Percentiles rank a stretch among this genome's conserved stretches.
These are phyloP conservation scores for Drosophila kohkoa DNA, from an alignment of 1,140 invertebrate genomes.

Conservation along the genomic window DNA sequence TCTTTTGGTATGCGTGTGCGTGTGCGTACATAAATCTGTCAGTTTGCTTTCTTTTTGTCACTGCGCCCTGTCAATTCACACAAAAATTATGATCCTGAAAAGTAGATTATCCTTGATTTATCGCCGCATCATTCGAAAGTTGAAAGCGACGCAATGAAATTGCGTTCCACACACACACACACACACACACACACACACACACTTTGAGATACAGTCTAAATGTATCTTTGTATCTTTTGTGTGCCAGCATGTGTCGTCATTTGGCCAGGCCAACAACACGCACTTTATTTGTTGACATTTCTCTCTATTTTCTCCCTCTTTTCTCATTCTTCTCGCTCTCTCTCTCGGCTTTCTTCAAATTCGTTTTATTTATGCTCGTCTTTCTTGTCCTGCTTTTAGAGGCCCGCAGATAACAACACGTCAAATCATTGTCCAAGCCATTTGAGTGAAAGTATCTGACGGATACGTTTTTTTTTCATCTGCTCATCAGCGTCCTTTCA, in stretches of 20 bases:
- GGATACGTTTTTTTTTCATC: conserved; percentile 41
- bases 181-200: conserved; percentile 15
- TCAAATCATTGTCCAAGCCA: conserved; percentile 69
- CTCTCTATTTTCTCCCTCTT: conserved; percentile 32
- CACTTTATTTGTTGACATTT: conserved; percentile 79
- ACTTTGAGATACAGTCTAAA: conserved; percentile 7
- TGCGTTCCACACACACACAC: conserved; percentile 50
- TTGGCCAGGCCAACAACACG: conserved; percentile 52
- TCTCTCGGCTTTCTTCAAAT: conserved; percentile 54
- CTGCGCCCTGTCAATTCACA: conserved; percentile 84
- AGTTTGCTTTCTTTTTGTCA: conserved; percentile 83
- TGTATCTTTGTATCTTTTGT: conserved; percentile 76
- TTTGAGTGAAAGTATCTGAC: conserved; percentile 75
- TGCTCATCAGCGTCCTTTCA: conserved; percentile 50
- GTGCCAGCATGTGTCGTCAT: conserved; percentile 72
- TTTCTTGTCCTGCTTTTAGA: conserved; percentile 26
- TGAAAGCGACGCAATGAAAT: conserved; percentile 69
- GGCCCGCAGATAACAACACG: conserved; percentile 54
- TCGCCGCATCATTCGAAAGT: conserved; percentile 82
- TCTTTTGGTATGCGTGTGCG: conserved; percentile 46
- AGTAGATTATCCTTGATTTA: conserved; percentile 85
- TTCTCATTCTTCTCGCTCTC: not conserved
- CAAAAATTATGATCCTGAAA: conserved; percentile 85
- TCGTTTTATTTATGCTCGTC: conserved; percentile 66
- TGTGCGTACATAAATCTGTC: conserved; percentile 84